Base-by-base conservation (phyloP, 2,888 invertebrate species). In the Caenorhabditis panamensis region DNA sequence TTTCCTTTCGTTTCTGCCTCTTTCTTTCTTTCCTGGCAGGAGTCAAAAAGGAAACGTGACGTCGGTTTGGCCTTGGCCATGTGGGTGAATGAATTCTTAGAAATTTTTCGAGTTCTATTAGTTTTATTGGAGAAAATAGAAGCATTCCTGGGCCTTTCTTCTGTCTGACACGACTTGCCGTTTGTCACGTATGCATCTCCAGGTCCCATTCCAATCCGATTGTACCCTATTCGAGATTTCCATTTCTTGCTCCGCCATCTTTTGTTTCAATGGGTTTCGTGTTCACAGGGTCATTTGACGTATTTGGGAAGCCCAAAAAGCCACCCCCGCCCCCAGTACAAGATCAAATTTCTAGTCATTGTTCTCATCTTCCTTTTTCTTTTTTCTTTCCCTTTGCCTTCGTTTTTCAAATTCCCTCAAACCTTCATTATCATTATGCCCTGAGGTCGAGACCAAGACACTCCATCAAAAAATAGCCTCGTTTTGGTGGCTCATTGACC, bases 401-500 rank as follows among this genome's bases (percentile, higher is more conserved):
- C 31, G 28, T 5, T 41, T 13, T 41, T 13, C 41, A 13, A 41
- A 41, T 41, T 41, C 41, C 8, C 2, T 41, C 2, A 13, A 41
- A 41, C 41, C 41, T 6, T 41, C 41, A 41, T 41, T 41, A 41
- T 28, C 54, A 56, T 56, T 56, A 56, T 56, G 16, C 28, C 31
- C 31, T 28, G n/a, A 31, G 31, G 9, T 5, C n/a, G 18, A 41
- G 41, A 16, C 13, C 13, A 16, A 41, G 47, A 47, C 31, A 2
- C 31, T 11, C 28, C 54, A 28, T 37, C 72, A 64, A 64, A 72
- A 56, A 72, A 72, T 72, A 63, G 72, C 58, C 72, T 58, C 64
- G 64, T 62, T 71, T 62, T 47, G 62, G 56, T 18, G 66, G 73
- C 73, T 73, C 73, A 51, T 73, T 73, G 64, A 58, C 59, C 64